These are phyloP conservation scores for Ascidia mentula DNA, from an alignment of 23 tunicate genomes.

Conservation along the genomic window DNA sequence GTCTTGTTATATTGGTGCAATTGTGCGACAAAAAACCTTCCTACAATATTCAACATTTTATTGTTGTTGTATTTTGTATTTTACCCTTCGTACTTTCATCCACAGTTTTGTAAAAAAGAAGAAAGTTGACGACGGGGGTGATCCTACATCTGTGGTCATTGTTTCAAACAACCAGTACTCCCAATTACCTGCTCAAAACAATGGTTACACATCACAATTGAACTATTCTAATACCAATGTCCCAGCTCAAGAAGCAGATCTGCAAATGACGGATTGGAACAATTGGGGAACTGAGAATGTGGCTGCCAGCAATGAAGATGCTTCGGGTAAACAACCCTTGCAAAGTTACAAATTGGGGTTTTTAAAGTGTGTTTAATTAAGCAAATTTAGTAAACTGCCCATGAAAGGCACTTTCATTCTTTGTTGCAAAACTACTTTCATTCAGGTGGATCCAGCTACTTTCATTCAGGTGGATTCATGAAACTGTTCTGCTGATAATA, in stretches of 20 bases:
- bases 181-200: background rate
- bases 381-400: too few relatives aligned
- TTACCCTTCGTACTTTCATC: background rate
- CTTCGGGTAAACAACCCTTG: slow-evolving; percentile 8
- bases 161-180: background rate
- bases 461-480: too few relatives aligned
- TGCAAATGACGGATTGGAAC: slow-evolving; percentile 2
- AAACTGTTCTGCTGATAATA: too few relatives aligned
- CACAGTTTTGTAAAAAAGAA: background rate
- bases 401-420: too few relatives aligned
- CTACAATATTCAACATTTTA: too few relatives aligned
- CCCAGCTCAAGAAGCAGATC: background rate
- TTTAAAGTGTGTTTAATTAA: too few relatives aligned
- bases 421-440: too few relatives aligned
- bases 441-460: too few relatives aligned
- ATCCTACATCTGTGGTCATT: slow-evolving; percentile 18
- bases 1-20: too few relatives aligned
- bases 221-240: background rate
- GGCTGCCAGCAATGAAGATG: background rate
- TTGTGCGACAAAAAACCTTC: too few relatives aligned
- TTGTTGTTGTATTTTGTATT: too few relatives aligned
- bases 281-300: background rate
- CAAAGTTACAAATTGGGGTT: too few relatives aligned
- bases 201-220: background rate
- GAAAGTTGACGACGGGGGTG: background rate